Evolutionary conservation across 92 coral and sea anemone species (phyloP).

Genomic region (Porites rus): DNA sequence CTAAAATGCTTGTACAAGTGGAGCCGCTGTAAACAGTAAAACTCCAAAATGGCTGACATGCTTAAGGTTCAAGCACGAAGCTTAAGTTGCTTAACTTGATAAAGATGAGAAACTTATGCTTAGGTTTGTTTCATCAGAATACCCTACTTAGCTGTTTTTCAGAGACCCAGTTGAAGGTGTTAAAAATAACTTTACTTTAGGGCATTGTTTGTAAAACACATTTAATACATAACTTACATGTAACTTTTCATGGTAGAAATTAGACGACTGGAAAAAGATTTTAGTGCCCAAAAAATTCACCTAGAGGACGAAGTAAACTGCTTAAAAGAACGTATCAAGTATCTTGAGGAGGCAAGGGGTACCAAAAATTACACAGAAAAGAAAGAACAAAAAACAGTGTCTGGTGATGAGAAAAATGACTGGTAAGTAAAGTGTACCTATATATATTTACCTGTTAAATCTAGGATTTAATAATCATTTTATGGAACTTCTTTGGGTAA

Average conservation of each 20-base stretch:
- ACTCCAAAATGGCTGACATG: no score
- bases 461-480: no score
- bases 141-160: no score
- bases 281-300: constrained; percentile 56
- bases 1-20: no score
- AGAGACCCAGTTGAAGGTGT: no score
- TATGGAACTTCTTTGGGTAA: no score
- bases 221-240: background rate
- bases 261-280: constrained; percentile 67
- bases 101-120: no score
- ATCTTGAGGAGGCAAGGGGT: constrained; percentile 65
- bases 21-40: no score
- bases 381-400: background rate
- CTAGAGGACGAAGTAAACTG: constrained; percentile 69
- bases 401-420: background rate
- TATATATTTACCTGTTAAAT: no score
- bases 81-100: no score
- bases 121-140: no score
- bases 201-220: background rate
- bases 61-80: no score
- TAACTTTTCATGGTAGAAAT: constrained; percentile 57
- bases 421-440: background rate
- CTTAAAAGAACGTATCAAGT: constrained; percentile 67
- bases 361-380: background rate
- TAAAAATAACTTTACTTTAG: background rate